Evolutionary conservation across 1,140 invertebrate species (phyloP), one percentile per base, ranked within the genome.

Genomic region (Aphidius ervi): DNA sequence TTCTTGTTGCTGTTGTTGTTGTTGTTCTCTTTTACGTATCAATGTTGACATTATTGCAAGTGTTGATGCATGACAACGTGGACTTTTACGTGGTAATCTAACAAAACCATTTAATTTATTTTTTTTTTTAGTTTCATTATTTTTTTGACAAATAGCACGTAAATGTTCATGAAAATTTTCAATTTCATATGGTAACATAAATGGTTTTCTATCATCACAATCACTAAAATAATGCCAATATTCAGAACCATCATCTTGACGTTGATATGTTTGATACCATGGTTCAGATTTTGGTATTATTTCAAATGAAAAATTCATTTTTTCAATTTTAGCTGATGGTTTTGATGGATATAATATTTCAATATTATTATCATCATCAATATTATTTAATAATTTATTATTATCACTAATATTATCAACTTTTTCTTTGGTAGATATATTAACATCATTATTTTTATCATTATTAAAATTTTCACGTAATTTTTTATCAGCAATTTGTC

Each of bases 11-110:
- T 31, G 23, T 23, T 71, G 68, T 40, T 52, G 53, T 31, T 59
- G 70, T 20, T 77, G 75, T 47, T 80, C 78, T 5, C 72, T 63
- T 57, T 77, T 78, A 5, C 73, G 68, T 10, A 78, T 76, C 16
- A 78, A 79, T 5, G 75, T 78, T 2, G 76, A 78, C 62, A 93
- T 84, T 58, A 93, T 90, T 0, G 91, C 91, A 43, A 92, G 72
- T 0, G 91, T 93, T 0, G 90, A 92, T 0, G 91, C 90, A 69
- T 93, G 91, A 72, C 92, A 91, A 40, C 91, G 77, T 0, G 91
- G 91, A 4, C 90, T 92, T 68, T 93, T 92, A n/a, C 91, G 77
- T 0, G 90, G 88, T 61, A 87, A 87, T 62, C 83, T 78, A 56
- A 86, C 81, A 4, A 74, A 59, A 31, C 67, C 65, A 31, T 67